Evolutionary conservation across 2,888 invertebrate genomes (phyloP), one percentile per base, ranked within the genome.

Genomic region (Marronus borbonicus): DNA sequence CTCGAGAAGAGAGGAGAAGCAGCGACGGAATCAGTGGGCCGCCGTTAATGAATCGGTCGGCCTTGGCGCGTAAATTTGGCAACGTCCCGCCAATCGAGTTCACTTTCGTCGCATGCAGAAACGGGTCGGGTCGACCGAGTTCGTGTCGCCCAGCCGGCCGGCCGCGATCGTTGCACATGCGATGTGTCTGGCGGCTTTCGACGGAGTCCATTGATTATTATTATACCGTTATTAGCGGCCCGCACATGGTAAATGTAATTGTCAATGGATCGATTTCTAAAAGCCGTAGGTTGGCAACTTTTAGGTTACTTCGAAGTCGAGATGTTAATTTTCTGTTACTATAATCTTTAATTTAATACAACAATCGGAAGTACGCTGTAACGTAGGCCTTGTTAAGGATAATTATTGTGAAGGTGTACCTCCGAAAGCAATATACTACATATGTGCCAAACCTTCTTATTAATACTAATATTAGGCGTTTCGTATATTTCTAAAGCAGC

Each of bases 1-100:
- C 17, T 3, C 28, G 17, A n/a, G 44, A 12, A 44, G 70, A 52
- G 76, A 75, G 31, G 76, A 76, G 76, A 76, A 58, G 55, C 58
- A n/a, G 36, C 76, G 14, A 68, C 66, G 66, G 76, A 76, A 76
- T 76, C 68, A 76, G 78, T 65, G 68, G 78, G 72, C 78, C 58
- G 72, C 44, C 74, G 78, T 81, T 83, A 82, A 82, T 82, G 82
- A 82, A 83, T 81, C 78, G 68, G 78, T 76, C 78, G 79, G 78
- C 81, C 80, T 82, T 83, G 80, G 78, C 52, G 72, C 80, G 79
- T 80, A 81, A 83, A 81, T 81, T 81, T 83, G 81, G 81, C 83
- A 82, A 77, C 81, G 20, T 55, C 75, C 50, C 24, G 14, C 44
- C 24, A 60, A 60, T 74, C 39, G 72, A 49, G 60, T 74, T 74